Evolutionary conservation across 2,113 vertebrate species (phyloP).

Genomic region (Archocentrus centrarchus): DNA sequence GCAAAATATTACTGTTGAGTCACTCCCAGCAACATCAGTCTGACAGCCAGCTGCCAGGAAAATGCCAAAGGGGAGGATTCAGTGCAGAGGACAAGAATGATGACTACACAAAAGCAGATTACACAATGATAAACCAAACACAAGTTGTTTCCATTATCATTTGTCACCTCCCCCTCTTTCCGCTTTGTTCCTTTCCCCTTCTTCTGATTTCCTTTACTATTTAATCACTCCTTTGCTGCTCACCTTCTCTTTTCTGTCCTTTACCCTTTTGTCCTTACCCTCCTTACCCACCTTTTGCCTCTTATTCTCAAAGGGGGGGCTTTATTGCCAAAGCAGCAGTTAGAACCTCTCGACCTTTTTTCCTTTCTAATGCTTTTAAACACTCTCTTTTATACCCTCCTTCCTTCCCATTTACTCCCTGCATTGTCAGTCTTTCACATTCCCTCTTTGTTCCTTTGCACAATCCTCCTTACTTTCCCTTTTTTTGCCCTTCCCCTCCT

Average conservation of each 20-base stretch:
- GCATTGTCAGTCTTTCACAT: neutral
- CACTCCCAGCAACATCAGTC: conserved; percentile 25
- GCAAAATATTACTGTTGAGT: conserved; percentile 20
- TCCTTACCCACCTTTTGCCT: neutral
- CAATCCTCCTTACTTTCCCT: neutral
- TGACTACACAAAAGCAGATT: conserved; percentile 37
- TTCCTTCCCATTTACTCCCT: neutral
- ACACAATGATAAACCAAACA: conserved; percentile 27
- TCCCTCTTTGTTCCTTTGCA: neutral
- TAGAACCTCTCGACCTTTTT: neutral
- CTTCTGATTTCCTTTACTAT: neutral
- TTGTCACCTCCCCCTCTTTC: neutral
- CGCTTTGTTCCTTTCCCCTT: neutral
- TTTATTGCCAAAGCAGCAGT: neutral
- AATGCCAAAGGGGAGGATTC: conserved; percentile 29
- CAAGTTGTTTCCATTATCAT: conserved; percentile 20
- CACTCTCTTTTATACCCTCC: neutral
- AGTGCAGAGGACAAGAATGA: neutral
- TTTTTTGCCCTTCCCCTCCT: neutral
- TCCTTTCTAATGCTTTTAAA: neutral
- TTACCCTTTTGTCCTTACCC: neutral
- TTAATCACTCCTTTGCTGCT: neutral
- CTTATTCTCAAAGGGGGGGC: neutral
- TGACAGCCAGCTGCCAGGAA: conserved; percentile 15
- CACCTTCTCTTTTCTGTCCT: neutral